Evolutionary conservation across 2,113 vertebrate species (phyloP), one percentile per base, ranked within the genome.

Genomic region (Bucco capensis): DNA sequence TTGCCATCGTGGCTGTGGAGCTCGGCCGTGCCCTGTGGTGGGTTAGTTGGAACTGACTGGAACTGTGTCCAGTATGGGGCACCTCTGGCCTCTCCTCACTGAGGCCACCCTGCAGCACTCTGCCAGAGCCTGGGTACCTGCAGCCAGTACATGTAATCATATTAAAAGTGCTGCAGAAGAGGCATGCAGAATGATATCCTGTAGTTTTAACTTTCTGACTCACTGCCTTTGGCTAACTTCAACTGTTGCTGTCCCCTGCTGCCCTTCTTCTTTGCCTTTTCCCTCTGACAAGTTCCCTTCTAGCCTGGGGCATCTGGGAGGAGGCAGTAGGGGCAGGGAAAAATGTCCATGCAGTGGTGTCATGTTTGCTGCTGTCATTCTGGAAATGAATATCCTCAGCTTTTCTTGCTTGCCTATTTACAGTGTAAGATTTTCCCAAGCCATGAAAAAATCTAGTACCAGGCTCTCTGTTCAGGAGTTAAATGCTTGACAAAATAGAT

Each of bases 121-220:
- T 3, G 10, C 2, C 65, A 47, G 44, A 0, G 0, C 38, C 46
- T 4, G 33, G 19, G 54, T 9, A 38, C 37, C 44, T 5, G 7
- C 6, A 5, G 10, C 30, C 1, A 0, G 4, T 54, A 15, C 31
- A 66, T 16, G 12, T 67, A 50, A 8, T 64, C 25, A 14, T 69
- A 35, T 38, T 67, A 28, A 74, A 78, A 74, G 9, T 3, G 1
- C 38, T 33, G 30, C 54, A n/a, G 44, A 25, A 79, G 42, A 60
- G 37, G 0, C 1, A 53, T 19, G 27, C 6, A 24, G 71, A 66
- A 30, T 0, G 1, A 21, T 31, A 42, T 27, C 4, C 8, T 28
- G 23, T 15, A 7, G 8, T 49, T 67, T 38, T 72, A 19, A 17
- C 27, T 76, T 53, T 35, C n/a, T 35, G 30, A 14, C 10, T 51